Percentiles rank a stretch among this genome's conserved stretches.
These are phyloP conservation scores for Ceramica pisi DNA, from an alignment of 2,888 invertebrate species.

Conservation along the genomic window DNA sequence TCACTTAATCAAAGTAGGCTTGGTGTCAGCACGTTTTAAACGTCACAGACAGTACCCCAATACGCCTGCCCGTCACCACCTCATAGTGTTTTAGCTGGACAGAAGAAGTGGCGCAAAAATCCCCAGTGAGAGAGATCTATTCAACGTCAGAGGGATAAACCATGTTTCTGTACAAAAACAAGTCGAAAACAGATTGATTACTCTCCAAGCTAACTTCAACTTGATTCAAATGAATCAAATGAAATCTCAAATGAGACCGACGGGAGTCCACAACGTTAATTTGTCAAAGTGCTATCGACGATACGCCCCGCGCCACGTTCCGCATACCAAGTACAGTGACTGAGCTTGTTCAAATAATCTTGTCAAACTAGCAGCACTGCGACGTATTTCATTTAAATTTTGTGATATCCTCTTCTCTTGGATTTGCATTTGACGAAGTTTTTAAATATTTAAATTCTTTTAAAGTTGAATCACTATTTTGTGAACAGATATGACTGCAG, in stretches of 20 bases:
- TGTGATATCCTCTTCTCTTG: conserved; percentile 7
- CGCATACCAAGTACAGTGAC: conserved; percentile 49
- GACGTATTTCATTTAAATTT: conserved; percentile 26
- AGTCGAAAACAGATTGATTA: conserved; percentile 21
- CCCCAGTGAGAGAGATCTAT: too few relatives aligned
- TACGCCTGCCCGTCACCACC: too few relatives aligned
- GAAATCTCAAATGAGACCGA: conserved; percentile 48
- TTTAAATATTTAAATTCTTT: background rate
- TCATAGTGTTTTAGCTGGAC: too few relatives aligned
- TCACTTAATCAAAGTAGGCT: too few relatives aligned
- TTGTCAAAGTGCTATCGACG: conserved; percentile 55
- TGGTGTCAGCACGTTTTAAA: too few relatives aligned
- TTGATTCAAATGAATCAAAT: conserved; percentile 38
- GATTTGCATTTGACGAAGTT: background rate
- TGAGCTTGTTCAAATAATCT: conserved; percentile 29
- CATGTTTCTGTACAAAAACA: conserved; percentile 5
- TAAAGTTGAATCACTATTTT: background rate
- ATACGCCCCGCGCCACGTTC: conserved; percentile 18
- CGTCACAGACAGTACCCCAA: too few relatives aligned
- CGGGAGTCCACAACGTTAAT: conserved; percentile 45
- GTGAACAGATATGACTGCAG: background rate
- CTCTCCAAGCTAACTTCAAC: conserved; percentile 2
- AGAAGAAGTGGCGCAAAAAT: too few relatives aligned
- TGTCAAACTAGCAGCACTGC: conserved; percentile 24
- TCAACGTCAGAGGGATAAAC: background rate